Evolutionary conservation across 2,888 invertebrate species (phyloP).

Genomic region (Cryptocephalus moraei): DNA sequence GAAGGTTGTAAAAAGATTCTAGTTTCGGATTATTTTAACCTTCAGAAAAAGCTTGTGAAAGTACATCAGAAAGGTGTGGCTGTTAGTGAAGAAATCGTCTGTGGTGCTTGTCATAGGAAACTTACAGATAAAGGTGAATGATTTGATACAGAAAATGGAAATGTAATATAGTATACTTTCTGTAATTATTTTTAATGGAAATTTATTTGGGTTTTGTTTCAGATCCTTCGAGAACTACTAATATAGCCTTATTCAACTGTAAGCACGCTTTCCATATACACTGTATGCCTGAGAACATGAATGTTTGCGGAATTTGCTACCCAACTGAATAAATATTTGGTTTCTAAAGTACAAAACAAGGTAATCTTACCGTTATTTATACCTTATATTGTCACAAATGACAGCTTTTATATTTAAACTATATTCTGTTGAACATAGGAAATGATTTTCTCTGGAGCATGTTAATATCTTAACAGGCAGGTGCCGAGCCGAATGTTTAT

Average conservation of each 20-base stretch:
- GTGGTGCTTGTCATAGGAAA: slow-evolving; percentile 68
- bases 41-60: slow-evolving; percentile 70
- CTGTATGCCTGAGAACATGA: slow-evolving; percentile 54
- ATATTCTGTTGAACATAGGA: too few species aligned
- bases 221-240: slow-evolving; percentile 60
- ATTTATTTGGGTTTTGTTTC: slow-evolving; percentile 16
- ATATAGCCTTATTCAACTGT: slow-evolving; percentile 76
- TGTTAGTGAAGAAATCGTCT: slow-evolving; percentile 64
- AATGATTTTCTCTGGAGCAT: too few species aligned
- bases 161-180: background rate
- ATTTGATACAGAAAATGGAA: background rate
- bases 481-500: too few species aligned
- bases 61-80: slow-evolving; percentile 70
- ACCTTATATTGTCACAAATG: too few species aligned
- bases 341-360: slow-evolving; percentile 14
- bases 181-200: background rate
- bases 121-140: slow-evolving; percentile 58
- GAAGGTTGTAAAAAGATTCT: slow-evolving; percentile 85
- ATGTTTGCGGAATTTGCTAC: slow-evolving; percentile 34
- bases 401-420: too few species aligned
- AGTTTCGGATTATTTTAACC: slow-evolving; percentile 79
- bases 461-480: too few species aligned
- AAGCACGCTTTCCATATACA: slow-evolving; percentile 81
- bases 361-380: too few species aligned
- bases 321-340: slow-evolving; percentile 16